Evolutionary conservation across 2,888 invertebrate species (phyloP), one percentile per base, ranked within the genome.

Genomic region (Callinectes sapidus): DNA sequence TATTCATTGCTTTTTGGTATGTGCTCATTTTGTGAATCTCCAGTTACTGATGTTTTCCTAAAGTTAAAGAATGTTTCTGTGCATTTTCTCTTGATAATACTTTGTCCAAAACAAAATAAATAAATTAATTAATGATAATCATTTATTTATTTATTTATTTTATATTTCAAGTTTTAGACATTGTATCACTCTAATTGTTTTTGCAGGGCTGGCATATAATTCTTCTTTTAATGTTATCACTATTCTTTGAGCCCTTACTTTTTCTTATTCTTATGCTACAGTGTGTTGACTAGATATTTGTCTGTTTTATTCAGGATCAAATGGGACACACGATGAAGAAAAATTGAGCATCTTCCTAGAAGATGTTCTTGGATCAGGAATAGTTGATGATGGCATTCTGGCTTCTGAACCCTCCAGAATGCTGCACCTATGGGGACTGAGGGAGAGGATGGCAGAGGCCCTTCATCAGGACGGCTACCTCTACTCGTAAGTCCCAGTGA

Each of bases 361-460:
- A 93, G 96, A 96, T 88, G 97, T 97, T 90, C 97, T 98, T 97
- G 96, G 96, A 0, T 96, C 96, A 13, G 97, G 97, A 8, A 96
- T 97, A 35, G 97, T 98, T 14, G 95, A 96, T 16, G 98, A 99
- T 96, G 99, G 99, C 0, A 98, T 98, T 0, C 96, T 98, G 42
- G 97, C 98, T 0, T 97, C 97, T n/a, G 99, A 98, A 95, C 97
- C 97, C 0, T 96, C 97, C 13, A 98, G 93, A 55, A 94, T 94
- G 77, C 95, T 97, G 97, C 96, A 96, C 89, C 97, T 99, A 92
- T 99, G 99, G 99, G 97, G 97, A 92, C 95, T 99, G 10, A 97
- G 99, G 86, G 99, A 99, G 96, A 96, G 97, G 92, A 97, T 99
- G 87, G 97, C 98, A 0, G 97, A 97, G 94, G 97, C 97, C 0